phyloP scores from a whole-genome alignment of 2,888 invertebrate species.

The Chrysolina americana region DNA sequence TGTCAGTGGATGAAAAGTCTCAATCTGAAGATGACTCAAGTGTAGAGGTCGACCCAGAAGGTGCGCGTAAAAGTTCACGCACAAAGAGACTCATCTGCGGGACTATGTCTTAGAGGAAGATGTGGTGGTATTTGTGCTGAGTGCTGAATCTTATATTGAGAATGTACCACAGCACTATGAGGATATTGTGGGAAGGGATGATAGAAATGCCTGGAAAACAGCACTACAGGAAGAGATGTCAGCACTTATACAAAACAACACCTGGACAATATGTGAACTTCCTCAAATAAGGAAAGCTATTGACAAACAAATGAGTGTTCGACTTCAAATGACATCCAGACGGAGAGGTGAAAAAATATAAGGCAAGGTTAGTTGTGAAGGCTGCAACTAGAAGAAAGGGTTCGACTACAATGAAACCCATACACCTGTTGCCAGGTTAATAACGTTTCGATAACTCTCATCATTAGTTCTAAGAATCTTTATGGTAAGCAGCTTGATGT shows the following conservation, averaged over 20 bases:
- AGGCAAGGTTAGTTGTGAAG: constrained; percentile 2
- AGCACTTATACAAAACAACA: constrained; percentile 15
- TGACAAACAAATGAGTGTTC: constrained; percentile 18
- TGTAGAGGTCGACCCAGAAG: no score
- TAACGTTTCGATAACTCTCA: constrained; percentile 9
- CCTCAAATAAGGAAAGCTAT: background rate
- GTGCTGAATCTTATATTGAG: no score
- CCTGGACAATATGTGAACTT: constrained; percentile 21
- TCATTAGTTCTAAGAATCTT: no score
- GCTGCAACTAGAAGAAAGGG: background rate
- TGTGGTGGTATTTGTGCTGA: no score
- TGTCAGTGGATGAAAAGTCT: background rate
- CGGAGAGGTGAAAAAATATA: constrained; percentile 15
- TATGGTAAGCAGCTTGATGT: background rate
- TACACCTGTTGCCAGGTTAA: constrained; percentile 21
- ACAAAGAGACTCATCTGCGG: background rate
- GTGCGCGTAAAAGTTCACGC: background rate
- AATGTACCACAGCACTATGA: no score
- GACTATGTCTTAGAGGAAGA: background rate
- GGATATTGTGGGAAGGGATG: background rate
- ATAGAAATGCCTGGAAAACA: constrained; percentile 15
- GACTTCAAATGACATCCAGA: constrained; percentile 8
- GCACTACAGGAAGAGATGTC: constrained; percentile 23
- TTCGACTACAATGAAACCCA: constrained; percentile 28
- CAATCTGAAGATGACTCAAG: no score